Conservation (phyloP, 1,140 invertebrate genomes). For the Drosophila lacteicornis region DNA sequence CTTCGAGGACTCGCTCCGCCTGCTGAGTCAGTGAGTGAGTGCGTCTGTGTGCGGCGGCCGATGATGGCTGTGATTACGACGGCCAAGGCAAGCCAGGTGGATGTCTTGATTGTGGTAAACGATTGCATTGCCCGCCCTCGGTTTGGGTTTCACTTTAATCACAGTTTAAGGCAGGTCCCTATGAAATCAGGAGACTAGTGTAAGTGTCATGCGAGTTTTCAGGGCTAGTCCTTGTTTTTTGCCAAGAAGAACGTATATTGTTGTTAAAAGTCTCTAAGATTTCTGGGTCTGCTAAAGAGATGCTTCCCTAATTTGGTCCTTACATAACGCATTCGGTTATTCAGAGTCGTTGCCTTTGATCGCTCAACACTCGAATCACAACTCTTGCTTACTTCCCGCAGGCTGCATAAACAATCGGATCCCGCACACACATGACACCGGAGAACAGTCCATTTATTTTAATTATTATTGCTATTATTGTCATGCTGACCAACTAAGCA, state of each 20-base stretch:
- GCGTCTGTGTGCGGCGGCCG: conserved; percentile 35
- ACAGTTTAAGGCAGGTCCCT: background rate
- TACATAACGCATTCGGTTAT: conserved; percentile 5
- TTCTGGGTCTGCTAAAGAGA: background rate
- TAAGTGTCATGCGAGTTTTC: background rate
- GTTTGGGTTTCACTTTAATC: conserved; percentile 2
- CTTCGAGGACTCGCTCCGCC: conserved; percentile 37
- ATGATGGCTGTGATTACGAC: conserved; percentile 52
- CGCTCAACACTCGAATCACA: conserved; percentile 10
- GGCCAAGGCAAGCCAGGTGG: conserved; percentile 34
- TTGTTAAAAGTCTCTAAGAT: background rate
- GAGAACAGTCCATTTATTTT: conserved; percentile 63
- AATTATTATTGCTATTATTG: conserved; percentile 66
- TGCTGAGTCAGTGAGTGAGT: conserved; percentile 9
- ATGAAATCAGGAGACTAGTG: background rate
- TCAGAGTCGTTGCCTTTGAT: conserved; percentile 11
- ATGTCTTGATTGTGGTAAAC: conserved; percentile 43
- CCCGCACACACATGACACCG: conserved; percentile 30
- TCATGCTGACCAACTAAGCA: conserved; percentile 46
- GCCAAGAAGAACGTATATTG: background rate
- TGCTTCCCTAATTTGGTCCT: background rate
- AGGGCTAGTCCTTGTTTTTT: background rate
- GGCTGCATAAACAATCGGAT: conserved; percentile 32
- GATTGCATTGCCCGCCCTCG: conserved; percentile 18
- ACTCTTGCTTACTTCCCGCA: conserved; percentile 10